Evolutionary conservation across 2,888 invertebrate genomes (phyloP).

Genomic region (Chrysopilus asiliformis): DNA sequence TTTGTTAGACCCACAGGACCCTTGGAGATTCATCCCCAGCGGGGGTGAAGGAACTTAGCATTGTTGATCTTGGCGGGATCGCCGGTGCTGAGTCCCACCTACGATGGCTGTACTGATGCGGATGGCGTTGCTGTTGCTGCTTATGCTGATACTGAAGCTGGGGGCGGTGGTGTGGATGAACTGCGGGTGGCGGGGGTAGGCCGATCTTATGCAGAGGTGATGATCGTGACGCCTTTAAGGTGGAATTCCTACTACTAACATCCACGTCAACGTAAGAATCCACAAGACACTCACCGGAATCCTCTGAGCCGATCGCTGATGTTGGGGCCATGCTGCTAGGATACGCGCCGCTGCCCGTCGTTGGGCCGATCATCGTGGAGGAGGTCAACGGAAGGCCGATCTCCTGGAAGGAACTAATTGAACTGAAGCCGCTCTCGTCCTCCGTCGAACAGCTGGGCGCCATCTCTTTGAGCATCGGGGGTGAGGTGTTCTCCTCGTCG

Average conservation of each 20-base stretch:
- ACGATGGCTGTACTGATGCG: slow-evolving; percentile 8
- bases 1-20: slow-evolving; percentile 18
- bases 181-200: not conserved
- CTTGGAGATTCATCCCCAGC: slow-evolving; percentile 12
- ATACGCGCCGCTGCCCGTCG: slow-evolving; percentile 8
- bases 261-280: slow-evolving; percentile 17
- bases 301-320: no score
- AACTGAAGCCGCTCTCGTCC: slow-evolving; percentile 76
- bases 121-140: not conserved
- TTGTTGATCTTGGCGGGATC: slow-evolving; percentile 12
- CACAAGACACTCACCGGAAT: slow-evolving; percentile 14
- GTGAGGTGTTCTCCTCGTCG: slow-evolving; percentile 24
- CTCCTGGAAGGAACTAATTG: slow-evolving; percentile 74
- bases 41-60: slow-evolving; percentile 10
- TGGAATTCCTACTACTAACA: slow-evolving; percentile 27
- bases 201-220: slow-evolving; percentile 1
- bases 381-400: slow-evolving; percentile 51
- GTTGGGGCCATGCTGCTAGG: slow-evolving; percentile 6
- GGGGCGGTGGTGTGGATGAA: no score
- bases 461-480: slow-evolving; percentile 6
- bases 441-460: slow-evolving; percentile 38
- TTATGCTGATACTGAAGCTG: no score
- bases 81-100: slow-evolving; percentile 15
- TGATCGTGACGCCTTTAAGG: slow-evolving; percentile 24
- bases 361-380: slow-evolving; percentile 15